Evolutionary conservation across 2,797 vertebrate genomes (phyloP).

Genomic region (Gymnothorax reevesii): DNA sequence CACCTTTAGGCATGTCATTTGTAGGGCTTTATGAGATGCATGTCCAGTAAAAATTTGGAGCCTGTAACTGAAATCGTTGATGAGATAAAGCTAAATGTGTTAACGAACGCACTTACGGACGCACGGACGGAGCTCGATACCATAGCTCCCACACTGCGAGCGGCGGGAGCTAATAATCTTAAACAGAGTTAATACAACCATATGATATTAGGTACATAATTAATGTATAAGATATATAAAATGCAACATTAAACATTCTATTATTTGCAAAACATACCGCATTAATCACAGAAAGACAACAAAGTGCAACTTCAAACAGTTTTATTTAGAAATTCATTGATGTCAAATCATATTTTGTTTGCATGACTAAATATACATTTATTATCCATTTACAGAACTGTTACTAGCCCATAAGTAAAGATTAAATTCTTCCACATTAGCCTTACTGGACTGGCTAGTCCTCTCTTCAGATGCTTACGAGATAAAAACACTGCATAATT

Average conservation of each 20-base stretch:
- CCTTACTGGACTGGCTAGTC: conserved; percentile 3
- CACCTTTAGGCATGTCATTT: no score
- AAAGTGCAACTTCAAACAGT: conserved; percentile 53
- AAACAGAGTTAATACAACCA: no score
- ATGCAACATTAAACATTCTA: neutral
- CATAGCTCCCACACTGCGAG: no score
- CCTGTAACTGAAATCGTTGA: no score
- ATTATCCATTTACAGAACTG: conserved; percentile 74
- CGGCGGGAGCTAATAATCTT: no score
- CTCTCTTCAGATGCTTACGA: conserved; percentile 17
- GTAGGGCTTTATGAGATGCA: no score
- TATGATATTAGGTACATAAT: neutral
- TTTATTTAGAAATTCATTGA: conserved; percentile 74
- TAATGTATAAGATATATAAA: neutral
- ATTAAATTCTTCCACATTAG: conserved; percentile 57
- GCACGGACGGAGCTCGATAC: no score
- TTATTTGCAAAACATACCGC: neutral
- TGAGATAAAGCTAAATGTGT: no score
- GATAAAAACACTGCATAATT: conserved; percentile 27
- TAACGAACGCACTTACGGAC: no score
- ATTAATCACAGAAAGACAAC: neutral
- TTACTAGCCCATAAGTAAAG: conserved; percentile 67
- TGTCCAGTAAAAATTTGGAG: no score
- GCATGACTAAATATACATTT: conserved; percentile 73
- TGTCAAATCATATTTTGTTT: conserved; percentile 64